Conservation (phyloP, 2,797 vertebrate genomes). For the Labroides dimidiatus region DNA sequence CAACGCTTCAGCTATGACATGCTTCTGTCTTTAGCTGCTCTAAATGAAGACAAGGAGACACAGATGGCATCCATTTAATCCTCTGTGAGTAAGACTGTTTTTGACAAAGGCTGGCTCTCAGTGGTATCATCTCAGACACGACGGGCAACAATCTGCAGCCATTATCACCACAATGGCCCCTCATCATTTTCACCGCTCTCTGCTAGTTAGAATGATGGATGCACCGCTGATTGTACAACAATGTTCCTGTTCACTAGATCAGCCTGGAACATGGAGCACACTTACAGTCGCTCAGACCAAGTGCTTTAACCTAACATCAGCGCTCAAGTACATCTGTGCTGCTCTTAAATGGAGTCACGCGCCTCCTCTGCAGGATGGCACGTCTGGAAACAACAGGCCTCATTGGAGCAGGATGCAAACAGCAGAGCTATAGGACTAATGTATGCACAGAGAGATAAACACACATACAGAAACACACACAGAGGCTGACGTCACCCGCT, state of each 20-base stretch:
- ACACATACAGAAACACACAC: constrained; percentile 40
- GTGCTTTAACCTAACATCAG: constrained; percentile 44
- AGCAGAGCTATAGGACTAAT: constrained; percentile 47
- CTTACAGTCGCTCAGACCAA: constrained; percentile 3
- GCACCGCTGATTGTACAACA: constrained; percentile 70
- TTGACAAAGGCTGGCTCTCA: constrained; percentile 66
- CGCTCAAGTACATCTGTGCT: constrained; percentile 45
- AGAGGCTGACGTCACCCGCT: constrained; percentile 63
- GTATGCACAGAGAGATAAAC: constrained; percentile 45
- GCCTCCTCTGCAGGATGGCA: constrained; percentile 35
- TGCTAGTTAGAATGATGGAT: constrained; percentile 72
- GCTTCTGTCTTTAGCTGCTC: constrained; percentile 58
- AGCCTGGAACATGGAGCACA: constrained; percentile 20
- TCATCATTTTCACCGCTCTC: constrained; percentile 70
- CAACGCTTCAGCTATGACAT: constrained; percentile 54
- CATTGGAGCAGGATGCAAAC: constrained; percentile 51
- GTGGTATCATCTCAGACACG: constrained; percentile 59
- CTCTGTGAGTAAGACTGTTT: constrained; percentile 36
- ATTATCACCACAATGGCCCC: constrained; percentile 68
- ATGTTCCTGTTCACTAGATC: constrained; percentile 68
- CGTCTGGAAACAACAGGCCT: constrained; percentile 59
- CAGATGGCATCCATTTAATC: constrained; percentile 69
- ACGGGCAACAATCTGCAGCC: constrained; percentile 62
- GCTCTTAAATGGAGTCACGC: constrained; percentile 51
- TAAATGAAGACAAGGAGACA: constrained; percentile 60